Evolutionary conservation across 2,888 invertebrate genomes (phyloP), one percentile per base, ranked within the genome.

Genomic region (Dicyrtoma fusca): DNA sequence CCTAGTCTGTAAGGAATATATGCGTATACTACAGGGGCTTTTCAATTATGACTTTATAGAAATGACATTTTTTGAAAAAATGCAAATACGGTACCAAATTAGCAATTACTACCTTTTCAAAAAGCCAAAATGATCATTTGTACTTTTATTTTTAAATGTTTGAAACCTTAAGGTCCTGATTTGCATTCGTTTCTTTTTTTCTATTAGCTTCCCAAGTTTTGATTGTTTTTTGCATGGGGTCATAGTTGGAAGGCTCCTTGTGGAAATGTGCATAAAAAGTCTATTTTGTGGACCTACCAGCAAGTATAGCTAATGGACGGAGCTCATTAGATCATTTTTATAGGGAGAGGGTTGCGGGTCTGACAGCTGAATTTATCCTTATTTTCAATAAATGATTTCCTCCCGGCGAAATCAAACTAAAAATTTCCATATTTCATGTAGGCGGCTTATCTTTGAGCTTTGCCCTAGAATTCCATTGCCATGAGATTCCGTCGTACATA

Each of bases 361-460:
- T 59, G 68, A 68, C 68, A 68, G 45, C 65, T 65, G 25, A 51
- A 65, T 68, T 68, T 68, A 68, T 68, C 45, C 57, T 57, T 59
- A 55, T 68, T 68, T 68, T 68, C 68, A 68, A 68, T 68, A 57
- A 68, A 57, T 44, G 34, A 57, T 17, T 57, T 59, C 68, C 68
- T 68, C 17, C 10, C 42, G 68, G 68, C 65, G 14, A 47, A 17
- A 61, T 61, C 55, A 5, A 55, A 23, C 13, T 25, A 55, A 4
- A 55, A 4, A 21, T 55, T 55, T 55, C 55, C 55, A 55, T 55
- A 23, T 14, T n/a, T n/a, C 61, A 34, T 19, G 21, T 42, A 61
- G 44, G 44, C 44, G 42, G 17, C 26, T 26, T 23, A 23, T 55
- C 55, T 21, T 26, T 44, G 53, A 53, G 21, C 21, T 53, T 53